Conservation (phyloP, 53 echinoderm and acorn worm genomes). For the Patiria pectinifera region DNA sequence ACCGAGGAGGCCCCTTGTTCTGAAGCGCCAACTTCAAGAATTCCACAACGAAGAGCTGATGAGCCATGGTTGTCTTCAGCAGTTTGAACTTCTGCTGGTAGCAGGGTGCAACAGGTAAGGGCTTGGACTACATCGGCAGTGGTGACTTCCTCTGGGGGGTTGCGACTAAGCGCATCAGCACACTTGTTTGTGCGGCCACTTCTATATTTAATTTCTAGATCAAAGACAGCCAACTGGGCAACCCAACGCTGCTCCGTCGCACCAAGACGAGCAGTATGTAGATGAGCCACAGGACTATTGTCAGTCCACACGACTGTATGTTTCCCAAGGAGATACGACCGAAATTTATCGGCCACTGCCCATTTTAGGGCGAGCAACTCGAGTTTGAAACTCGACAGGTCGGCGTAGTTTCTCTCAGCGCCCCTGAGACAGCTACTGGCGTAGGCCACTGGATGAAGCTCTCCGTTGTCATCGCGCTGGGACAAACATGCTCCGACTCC, state of each 20-base stretch:
- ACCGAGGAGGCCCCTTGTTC: conserved; percentile 11
- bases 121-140: background rate
- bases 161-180: background rate
- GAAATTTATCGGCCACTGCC: too few species aligned
- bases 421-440: background rate
- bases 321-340: too few species aligned
- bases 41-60: background rate
- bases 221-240: too few species aligned
- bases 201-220: too few species aligned
- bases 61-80: background rate
- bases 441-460: conserved; percentile 40
- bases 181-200: background rate
- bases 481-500: conserved; percentile 21
- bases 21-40: background rate
- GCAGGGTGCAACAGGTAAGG: background rate
- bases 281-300: too few species aligned
- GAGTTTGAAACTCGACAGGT: too few species aligned
- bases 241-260: too few species aligned
- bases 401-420: too few species aligned
- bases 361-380: too few species aligned
- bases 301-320: too few species aligned
- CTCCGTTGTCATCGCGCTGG: conserved; percentile 16
- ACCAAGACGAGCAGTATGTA: too few species aligned
- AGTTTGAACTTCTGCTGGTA: conserved; percentile 1
- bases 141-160: background rate